Evolutionary conservation across 2,888 invertebrate species (phyloP), one percentile per base, ranked within the genome.

Genomic region (Coremacera marginata): DNA sequence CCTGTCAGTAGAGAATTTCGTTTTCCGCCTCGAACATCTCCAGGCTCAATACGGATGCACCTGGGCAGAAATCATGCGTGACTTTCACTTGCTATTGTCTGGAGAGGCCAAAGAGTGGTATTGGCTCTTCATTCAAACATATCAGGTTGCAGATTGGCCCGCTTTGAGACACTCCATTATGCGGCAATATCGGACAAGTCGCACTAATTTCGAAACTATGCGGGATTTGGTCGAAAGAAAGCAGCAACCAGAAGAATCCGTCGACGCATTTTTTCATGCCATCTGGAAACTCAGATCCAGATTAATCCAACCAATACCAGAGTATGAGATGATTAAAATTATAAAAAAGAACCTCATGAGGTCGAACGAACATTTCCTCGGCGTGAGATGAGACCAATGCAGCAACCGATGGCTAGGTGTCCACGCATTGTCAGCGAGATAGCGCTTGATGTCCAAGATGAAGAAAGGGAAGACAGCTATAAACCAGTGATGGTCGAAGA

Each of bases 241-340:
- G 9, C 70, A 27, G 31, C 11, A 52, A 19, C 8, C 52, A 7
- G 25, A 16, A 7, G 70, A 70, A 55, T 5, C 70, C 0, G 52
- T 52, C 31, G 55, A 70, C 1, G 8, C 25, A 9, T 57, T 70
- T 52, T 71, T 70, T 44, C 62, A 68, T 19, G 57, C 57, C 0
- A 71, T 76, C 27, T 44, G 31, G 8, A 65, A 67, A 22, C 14
- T 76, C 2, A 14, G 77, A 37, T 14, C 71, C 3, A 4, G 68
- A 14, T 51, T 72, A 11, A n/a, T 22, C 19, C 34, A 31, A 5
- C 68, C 72, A 14, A 4, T 77, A 19, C 67, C 68, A 0, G 72
- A 77, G 51, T 9, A 57, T 1, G 77, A 77, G 51, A 65, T 73
- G 25, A 52, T 77, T 0, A 44, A 60, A 22, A 77, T 77, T 16